These are phyloP conservation scores for Troides helena DNA, from an alignment of 2,888 invertebrate genomes.

Conservation along the genomic window DNA sequence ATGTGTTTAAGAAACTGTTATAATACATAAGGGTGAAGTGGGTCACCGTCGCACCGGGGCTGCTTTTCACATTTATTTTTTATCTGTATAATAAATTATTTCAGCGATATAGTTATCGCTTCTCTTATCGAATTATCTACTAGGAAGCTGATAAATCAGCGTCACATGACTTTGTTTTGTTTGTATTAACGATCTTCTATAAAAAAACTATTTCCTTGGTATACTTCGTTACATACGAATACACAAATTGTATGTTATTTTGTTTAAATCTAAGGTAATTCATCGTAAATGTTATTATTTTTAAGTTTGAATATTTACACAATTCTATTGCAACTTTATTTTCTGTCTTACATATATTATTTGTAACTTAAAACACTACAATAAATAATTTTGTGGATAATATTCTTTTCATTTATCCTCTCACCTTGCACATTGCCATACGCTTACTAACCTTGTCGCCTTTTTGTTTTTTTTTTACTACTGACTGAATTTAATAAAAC, in stretches of 20 bases:
- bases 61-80: slow-evolving; percentile 14
- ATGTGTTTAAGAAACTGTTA: neutral
- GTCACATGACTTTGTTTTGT: slow-evolving; percentile 45
- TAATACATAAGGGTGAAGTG: neutral
- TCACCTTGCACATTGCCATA: slow-evolving; percentile 18
- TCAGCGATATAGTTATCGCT: slow-evolving; percentile 21
- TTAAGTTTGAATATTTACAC: neutral
- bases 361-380: slow-evolving; percentile 18
- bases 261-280: neutral
- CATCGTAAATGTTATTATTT: slow-evolving; percentile 6
- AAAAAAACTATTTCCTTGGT: slow-evolving; percentile 34
- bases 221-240: neutral
- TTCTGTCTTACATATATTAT: slow-evolving; percentile 7
- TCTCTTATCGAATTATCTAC: slow-evolving; percentile 37
- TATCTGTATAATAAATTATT: neutral
- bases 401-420: slow-evolving; percentile 26
- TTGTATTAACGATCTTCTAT: slow-evolving; percentile 46
- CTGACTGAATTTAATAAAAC: neutral
- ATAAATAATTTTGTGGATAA: slow-evolving; percentile 31
- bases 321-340: slow-evolving; percentile 7
- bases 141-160: slow-evolving; percentile 14
- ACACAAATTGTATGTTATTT: neutral
- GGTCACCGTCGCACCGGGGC: slow-evolving; percentile 1
- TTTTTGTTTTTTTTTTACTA: neutral
- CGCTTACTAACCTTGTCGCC: slow-evolving; percentile 1